Percentiles rank a stretch among this genome's conserved stretches.
Conservation (phyloP, 2,797 vertebrate species). For the Sitta carolinensis region DNA sequence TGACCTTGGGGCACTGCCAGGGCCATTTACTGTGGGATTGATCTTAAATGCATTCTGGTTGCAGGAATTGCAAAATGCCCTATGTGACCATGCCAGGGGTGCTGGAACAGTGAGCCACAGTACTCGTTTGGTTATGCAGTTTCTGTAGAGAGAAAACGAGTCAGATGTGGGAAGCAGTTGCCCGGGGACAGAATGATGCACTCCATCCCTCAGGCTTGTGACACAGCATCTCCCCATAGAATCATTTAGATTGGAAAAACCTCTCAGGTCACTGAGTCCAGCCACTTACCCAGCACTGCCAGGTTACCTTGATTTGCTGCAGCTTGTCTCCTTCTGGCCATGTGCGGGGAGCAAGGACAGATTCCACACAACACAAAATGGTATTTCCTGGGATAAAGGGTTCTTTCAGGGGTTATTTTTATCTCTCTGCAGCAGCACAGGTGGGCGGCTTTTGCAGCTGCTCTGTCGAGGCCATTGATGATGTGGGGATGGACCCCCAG, state of each 20-base stretch:
- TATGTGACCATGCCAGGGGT: background rate
- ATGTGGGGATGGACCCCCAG: background rate
- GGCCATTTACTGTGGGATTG: background rate
- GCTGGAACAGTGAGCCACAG: background rate
- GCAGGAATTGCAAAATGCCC: background rate
- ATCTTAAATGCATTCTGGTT: background rate
- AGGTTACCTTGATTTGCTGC: background rate
- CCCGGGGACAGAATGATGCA: background rate
- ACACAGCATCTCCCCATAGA: background rate
- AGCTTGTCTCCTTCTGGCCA: background rate
- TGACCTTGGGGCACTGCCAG: background rate
- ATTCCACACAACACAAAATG: background rate
- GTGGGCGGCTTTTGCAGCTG: background rate
- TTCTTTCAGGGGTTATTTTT: background rate
- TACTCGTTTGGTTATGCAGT: fast-evolving
- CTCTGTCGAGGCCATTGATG: background rate
- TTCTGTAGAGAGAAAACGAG: background rate
- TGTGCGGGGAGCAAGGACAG: background rate
- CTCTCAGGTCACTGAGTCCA: background rate
- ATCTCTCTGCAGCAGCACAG: background rate
- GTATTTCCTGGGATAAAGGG: background rate
- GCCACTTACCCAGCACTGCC: background rate
- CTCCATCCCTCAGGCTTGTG: background rate
- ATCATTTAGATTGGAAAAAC: background rate
- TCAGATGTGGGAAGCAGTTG: background rate